Evolutionary conservation across 2,113 vertebrate species (phyloP), one percentile per base, ranked within the genome.

Genomic region (Burhinus oedicnemus): DNA sequence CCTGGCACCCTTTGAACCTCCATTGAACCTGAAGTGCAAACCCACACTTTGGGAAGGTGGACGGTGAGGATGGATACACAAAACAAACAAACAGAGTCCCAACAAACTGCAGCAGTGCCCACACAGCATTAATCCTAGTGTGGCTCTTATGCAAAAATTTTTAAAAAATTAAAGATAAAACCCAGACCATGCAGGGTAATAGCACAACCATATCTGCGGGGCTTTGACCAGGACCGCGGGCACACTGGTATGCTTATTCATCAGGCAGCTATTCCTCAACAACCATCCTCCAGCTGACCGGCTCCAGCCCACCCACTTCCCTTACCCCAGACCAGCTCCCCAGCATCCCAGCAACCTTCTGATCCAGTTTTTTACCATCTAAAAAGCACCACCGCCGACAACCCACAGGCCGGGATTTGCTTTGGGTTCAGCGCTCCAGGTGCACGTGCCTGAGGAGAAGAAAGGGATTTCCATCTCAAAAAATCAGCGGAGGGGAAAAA

Each of bases 311-410:
- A 71, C 26, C 27, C 1, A 0, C 38, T 87, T 65, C 22, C 16
- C 49, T 15, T 4, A 32, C 13, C 4, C 16, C 0, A 1, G 45
- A 49, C 34, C 45, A 61, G n/a, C 16, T 57, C 45, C 32, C 54
- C 60, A 83, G 30, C 38, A 45, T 22, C 29, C n/a, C 2, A 2
- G 13, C 15, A 75, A 38, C 42, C n/a, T 69, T 75, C n/a, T 32
- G 14, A 55, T 75, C 60, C 58, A 58, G 9, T 3, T 80, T 64
- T 93, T 80, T 60, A n/a, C 14, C 6, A 3, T 15, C 12, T 49
- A 52, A 86, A 80, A 30, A 11, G 1, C 44, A 69, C 2, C n/a
- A 52, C 6, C 2, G 0, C 38, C 7, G 0, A 14, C 1, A 2
- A 6, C 20, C 12, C 6, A 2, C 5, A 38, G 16, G 25, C 1